A percentile compares a stretch with the other conserved stretches of the same genome.
These are phyloP conservation scores for Neolamprologus caudopunctatus DNA, from an alignment of 2,113 vertebrate species.

Conservation along the genomic window DNA sequence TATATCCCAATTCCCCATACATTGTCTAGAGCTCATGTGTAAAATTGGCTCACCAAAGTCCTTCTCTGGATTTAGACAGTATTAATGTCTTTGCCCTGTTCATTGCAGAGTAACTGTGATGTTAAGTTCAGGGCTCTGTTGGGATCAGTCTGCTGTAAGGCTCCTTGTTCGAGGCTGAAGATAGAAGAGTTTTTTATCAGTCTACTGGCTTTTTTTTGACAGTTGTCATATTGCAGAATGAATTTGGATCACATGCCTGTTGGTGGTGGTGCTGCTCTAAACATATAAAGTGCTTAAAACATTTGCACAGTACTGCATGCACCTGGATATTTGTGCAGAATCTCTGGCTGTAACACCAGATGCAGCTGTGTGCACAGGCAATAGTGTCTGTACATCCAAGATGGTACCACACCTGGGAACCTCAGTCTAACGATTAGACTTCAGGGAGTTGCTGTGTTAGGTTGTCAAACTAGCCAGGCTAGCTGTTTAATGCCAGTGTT, in stretches of 20 bases:
- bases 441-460: not conserved
- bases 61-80: not conserved
- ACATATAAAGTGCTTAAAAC: not conserved
- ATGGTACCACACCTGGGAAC: not conserved
- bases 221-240: not conserved
- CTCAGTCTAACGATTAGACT: not conserved
- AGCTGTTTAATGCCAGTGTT: not conserved
- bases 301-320: not conserved
- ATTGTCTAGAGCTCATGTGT: not conserved
- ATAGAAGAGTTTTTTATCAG: not conserved
- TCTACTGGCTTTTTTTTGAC: not conserved
- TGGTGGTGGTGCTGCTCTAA: accelerated
- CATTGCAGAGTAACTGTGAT: not conserved
- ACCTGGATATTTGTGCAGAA: not conserved
- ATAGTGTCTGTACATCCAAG: not conserved
- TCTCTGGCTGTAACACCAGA: not conserved
- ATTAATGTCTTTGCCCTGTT: not conserved
- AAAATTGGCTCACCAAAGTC: not conserved
- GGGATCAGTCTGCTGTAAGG: not conserved
- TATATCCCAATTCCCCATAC: not conserved
- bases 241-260: not conserved
- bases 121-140: not conserved
- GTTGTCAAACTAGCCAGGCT: not conserved
- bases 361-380: not conserved
- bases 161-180: not conserved